A percentile compares a stretch with the other conserved stretches of the same genome.
Evolutionary conservation across 2,888 invertebrate species (phyloP).

Genomic region (Morpho deidamia): DNA sequence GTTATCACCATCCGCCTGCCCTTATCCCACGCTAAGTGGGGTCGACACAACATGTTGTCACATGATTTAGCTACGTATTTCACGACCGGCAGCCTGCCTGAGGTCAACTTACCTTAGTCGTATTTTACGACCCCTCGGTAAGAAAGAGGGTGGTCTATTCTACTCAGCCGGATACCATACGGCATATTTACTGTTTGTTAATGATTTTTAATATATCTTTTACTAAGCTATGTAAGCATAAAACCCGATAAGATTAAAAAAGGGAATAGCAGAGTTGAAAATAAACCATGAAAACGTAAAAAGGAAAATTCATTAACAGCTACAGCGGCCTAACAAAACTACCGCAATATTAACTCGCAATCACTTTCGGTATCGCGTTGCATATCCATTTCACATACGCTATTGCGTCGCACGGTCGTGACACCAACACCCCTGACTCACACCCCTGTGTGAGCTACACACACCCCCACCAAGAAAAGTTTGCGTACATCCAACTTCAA

Average conservation of each 20-base stretch:
- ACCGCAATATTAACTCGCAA: conserved; percentile 30
- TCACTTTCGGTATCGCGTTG: conserved; percentile 64
- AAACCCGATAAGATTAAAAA: neutral
- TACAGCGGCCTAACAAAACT: conserved; percentile 11
- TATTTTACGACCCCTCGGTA: no score
- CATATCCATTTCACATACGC: conserved; percentile 71
- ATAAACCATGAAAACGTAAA: neutral
- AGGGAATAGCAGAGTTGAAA: neutral
- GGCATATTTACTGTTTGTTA: no score
- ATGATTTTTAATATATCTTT: no score
- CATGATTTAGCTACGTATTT: no score
- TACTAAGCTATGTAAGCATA: neutral
- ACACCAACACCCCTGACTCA: conserved; percentile 66
- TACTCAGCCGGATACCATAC: no score
- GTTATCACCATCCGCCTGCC: no score
- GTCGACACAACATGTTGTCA: no score
- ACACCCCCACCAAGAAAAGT: conserved; percentile 50
- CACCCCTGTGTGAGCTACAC: conserved; percentile 60
- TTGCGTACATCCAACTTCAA: conserved; percentile 28
- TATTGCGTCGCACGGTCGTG: conserved; percentile 65
- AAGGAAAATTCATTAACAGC: conserved; percentile 11
- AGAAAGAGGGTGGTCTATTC: no score
- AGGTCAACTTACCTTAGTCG: no score
- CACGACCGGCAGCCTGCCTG: no score
- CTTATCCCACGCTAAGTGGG: no score